Percentiles rank a stretch among this genome's conserved stretches.
Conservation (phyloP, 2,113 vertebrate species). For the Aspiorhynchus laticeps region DNA sequence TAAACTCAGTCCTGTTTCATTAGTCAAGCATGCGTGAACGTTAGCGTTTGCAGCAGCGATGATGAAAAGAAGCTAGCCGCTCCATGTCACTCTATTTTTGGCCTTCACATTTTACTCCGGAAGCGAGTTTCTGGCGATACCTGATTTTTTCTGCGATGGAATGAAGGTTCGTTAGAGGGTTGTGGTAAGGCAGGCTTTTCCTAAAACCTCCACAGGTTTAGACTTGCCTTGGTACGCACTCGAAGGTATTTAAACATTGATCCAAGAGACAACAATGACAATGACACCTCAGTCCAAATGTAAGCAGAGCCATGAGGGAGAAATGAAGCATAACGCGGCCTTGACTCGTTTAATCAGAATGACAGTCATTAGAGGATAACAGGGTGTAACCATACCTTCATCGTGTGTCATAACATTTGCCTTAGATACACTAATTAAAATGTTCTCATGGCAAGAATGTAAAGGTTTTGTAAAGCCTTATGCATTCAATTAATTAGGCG, state of each 20-base stretch:
- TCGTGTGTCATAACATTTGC: slow-evolving; percentile 20
- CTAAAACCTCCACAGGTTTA: slow-evolving; percentile 66
- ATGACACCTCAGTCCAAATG: slow-evolving; percentile 58
- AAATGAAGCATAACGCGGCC: slow-evolving; percentile 10
- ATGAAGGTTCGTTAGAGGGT: slow-evolving; percentile 66
- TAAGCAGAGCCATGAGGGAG: slow-evolving; percentile 23
- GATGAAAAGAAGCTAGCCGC: neutral
- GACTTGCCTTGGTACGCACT: slow-evolving; percentile 59
- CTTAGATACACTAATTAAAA: slow-evolving; percentile 33
- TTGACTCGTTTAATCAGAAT: slow-evolving; percentile 42
- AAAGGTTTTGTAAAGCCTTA: neutral
- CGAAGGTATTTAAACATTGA: slow-evolving; percentile 46
- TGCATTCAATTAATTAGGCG: slow-evolving; percentile 37
- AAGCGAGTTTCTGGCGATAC: slow-evolving; percentile 53
- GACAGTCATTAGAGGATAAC: slow-evolving; percentile 25
- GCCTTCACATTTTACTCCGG: slow-evolving; percentile 19
- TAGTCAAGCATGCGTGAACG: slow-evolving; percentile 39
- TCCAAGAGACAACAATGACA: slow-evolving; percentile 62
- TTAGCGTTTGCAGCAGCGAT: slow-evolving; percentile 30
- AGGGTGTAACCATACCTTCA: slow-evolving; percentile 43
- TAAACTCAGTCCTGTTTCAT: slow-evolving; percentile 10
- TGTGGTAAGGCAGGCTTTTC: slow-evolving; percentile 72
- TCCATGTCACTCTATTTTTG: slow-evolving; percentile 24
- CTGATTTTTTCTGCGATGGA: slow-evolving; percentile 55
- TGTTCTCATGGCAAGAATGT: slow-evolving; percentile 24